Percentiles rank a stretch among this genome's conserved stretches.
phyloP scores from a whole-genome alignment of 2,113 vertebrate species.

The Myotis brandtii region DNA sequence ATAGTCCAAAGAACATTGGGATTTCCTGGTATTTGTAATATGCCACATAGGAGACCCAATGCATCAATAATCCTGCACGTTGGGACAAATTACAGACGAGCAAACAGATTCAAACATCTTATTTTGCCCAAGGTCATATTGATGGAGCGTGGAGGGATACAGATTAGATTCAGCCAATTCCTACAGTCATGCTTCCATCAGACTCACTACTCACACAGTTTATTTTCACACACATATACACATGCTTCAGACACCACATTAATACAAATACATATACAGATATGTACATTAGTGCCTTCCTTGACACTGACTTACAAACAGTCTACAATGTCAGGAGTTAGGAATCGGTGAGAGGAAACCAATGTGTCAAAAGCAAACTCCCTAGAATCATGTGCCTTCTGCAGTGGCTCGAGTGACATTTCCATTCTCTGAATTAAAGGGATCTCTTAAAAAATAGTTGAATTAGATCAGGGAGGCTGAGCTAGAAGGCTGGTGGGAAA shows the following conservation, averaged over 20 bases:
- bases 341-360: not conserved
- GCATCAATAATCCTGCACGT: not conserved
- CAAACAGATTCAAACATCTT: not conserved
- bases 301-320: not conserved
- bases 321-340: not conserved
- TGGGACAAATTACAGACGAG: not conserved
- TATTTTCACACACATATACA: not conserved
- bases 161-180: not conserved
- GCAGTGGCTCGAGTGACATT: not conserved
- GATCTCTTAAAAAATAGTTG: not conserved
- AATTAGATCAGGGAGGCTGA: not conserved
- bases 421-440: not conserved
- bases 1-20: not conserved
- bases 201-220: accelerated
- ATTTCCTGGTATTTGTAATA: not conserved
- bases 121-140: not conserved
- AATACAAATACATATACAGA: not conserved
- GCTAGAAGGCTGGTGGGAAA: not conserved
- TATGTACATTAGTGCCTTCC: not conserved
- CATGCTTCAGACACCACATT: too few relatives aligned
- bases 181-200: not conserved
- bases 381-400: not conserved
- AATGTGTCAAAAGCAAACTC: not conserved
- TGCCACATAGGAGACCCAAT: not conserved
- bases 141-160: not conserved